phyloP scores from a whole-genome alignment of 1,140 invertebrate genomes.

The Nylanderia fulva region DNA sequence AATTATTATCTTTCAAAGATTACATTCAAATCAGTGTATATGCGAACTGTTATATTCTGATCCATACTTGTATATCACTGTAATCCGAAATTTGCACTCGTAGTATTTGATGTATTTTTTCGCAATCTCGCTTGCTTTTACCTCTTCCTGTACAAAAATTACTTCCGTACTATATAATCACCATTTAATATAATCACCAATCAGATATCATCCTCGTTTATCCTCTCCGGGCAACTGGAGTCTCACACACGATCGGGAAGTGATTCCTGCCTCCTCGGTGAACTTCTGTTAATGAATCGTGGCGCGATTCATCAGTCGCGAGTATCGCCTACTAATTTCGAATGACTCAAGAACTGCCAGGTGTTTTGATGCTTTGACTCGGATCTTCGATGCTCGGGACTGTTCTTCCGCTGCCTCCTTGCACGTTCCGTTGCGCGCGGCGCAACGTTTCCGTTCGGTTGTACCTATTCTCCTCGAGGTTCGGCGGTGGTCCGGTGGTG shows the following conservation, averaged over 20 bases:
- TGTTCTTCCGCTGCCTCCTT: neutral
- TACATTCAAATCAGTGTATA: neutral
- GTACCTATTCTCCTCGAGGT: constrained; percentile 67
- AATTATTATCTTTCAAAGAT: neutral
- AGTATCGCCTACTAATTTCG: neutral
- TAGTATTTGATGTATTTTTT: neutral
- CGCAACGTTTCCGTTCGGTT: constrained; percentile 61
- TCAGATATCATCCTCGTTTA: neutral
- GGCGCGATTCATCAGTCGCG: neutral
- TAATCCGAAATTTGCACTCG: constrained; percentile 44
- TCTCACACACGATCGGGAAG: neutral
- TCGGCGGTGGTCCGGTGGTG: constrained; percentile 82
- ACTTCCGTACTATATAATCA: neutral
- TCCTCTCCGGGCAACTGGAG: neutral
- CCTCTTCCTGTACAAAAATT: neutral
- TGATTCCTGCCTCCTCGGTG: neutral
- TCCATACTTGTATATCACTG: constrained; percentile 27
- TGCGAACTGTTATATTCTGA: neutral
- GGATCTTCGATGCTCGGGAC: neutral
- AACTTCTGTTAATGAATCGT: constrained; percentile 3
- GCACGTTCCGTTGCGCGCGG: constrained; percentile 4
- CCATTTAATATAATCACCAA: too few species aligned
- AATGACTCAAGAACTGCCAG: neutral
- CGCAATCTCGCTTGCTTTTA: neutral
- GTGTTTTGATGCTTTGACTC: neutral